Conservation (phyloP, 2,113 vertebrate species). For the Chamaea fasciata region DNA sequence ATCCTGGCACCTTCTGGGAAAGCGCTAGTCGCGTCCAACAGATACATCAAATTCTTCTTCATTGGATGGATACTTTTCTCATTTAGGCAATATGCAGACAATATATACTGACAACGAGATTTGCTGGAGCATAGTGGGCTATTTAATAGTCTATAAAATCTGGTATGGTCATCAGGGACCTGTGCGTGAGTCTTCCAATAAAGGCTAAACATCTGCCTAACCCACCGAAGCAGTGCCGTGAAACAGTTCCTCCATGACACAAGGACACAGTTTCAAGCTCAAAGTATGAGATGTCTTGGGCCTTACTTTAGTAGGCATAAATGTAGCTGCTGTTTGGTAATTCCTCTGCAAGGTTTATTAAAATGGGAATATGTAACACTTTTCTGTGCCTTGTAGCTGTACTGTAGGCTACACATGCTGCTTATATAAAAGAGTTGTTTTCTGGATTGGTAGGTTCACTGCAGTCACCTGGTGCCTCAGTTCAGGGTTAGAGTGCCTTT, state of each 20-base stretch:
- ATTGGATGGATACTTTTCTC: background rate
- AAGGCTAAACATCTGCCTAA: background rate
- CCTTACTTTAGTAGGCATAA: background rate
- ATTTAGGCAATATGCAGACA: background rate
- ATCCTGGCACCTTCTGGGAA: background rate
- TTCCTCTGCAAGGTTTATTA: background rate
- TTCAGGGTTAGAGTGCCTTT: background rate
- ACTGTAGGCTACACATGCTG: fast-evolving
- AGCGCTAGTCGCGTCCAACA: background rate
- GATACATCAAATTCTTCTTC: fast-evolving
- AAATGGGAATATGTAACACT: background rate
- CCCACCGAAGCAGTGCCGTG: background rate
- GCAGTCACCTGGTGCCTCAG: background rate
- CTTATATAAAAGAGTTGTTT: background rate
- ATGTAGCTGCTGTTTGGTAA: background rate
- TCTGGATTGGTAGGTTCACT: background rate
- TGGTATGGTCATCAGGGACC: background rate
- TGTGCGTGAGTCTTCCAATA: background rate
- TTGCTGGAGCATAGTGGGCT: background rate
- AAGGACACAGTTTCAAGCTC: background rate
- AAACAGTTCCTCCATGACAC: background rate
- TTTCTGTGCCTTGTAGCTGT: background rate
- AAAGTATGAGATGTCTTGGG: background rate
- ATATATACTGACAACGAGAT: background rate
- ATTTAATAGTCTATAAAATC: background rate